Conservation (phyloP, 1,140 invertebrate genomes). For the Apis cerana region DNA sequence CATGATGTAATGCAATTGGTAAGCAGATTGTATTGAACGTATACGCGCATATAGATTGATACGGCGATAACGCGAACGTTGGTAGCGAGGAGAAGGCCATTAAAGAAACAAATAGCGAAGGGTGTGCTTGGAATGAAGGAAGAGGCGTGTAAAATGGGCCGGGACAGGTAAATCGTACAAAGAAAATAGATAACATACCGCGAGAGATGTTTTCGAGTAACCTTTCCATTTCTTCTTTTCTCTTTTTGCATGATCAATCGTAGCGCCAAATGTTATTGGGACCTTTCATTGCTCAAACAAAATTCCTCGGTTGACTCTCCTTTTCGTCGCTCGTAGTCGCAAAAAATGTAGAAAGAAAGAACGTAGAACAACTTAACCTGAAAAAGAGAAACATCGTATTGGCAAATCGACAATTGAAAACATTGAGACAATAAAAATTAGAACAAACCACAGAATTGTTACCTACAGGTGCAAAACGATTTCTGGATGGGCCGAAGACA, state of each 20-base stretch:
- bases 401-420: too few relatives aligned
- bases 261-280: not conserved
- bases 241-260: not conserved
- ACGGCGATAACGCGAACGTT: slow-evolving; percentile 24
- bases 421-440: too few relatives aligned
- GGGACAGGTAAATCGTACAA: slow-evolving; percentile 40
- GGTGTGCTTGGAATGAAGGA: slow-evolving; percentile 53
- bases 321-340: too few relatives aligned
- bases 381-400: not conserved
- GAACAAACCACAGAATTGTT: too few relatives aligned
- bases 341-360: too few relatives aligned
- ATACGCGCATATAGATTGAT: slow-evolving; percentile 38
- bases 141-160: slow-evolving; percentile 50
- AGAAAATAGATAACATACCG: slow-evolving; percentile 31
- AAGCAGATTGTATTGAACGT: slow-evolving; percentile 39
- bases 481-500: too few relatives aligned
- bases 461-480: too few relatives aligned
- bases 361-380: not conserved
- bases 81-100: slow-evolving; percentile 46
- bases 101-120: slow-evolving; percentile 61
- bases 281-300: not conserved
- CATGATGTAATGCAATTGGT: slow-evolving; percentile 47
- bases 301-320: not conserved
- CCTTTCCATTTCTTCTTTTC: not conserved
- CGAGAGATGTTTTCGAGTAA: slow-evolving; percentile 14